phyloP scores from a whole-genome alignment of 1,140 invertebrate species.

The Eupristina koningsbergeri region DNA sequence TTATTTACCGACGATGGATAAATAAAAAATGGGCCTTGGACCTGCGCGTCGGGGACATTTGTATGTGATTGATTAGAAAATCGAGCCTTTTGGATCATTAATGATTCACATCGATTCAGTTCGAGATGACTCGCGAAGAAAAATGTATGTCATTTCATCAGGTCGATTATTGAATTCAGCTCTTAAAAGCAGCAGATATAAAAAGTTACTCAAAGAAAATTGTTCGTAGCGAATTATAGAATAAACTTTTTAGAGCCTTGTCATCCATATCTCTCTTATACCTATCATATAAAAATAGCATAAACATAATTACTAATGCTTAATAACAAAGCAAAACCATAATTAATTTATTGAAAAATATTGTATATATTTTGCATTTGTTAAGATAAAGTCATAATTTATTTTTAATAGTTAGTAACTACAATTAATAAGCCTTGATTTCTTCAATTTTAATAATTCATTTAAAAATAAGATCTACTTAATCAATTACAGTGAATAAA shows the following conservation, averaged over 20 bases:
- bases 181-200: too few relatives aligned
- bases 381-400: neutral
- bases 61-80: conserved; percentile 5
- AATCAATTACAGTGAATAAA: neutral
- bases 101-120: neutral
- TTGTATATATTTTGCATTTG: neutral
- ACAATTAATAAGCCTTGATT: neutral
- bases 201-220: too few relatives aligned
- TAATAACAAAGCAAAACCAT: neutral
- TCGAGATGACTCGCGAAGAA: too few relatives aligned
- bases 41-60: neutral
- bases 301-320: too few relatives aligned
- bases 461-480: neutral
- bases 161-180: too few relatives aligned
- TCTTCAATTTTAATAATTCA: neutral
- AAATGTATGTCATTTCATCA: neutral
- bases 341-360: neutral
- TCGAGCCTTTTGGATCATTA: neutral
- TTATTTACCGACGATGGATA: conserved; percentile 47
- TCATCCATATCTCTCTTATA: too few relatives aligned
- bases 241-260: too few relatives aligned
- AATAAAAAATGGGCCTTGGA: conserved; percentile 36
- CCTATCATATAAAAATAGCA: too few relatives aligned
- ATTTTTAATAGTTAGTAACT: neutral
- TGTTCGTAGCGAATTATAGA: too few relatives aligned